Evolutionary conservation across 2,888 invertebrate species (phyloP), one percentile per base, ranked within the genome.

Genomic region (Caenorhabditis uteleia): DNA sequence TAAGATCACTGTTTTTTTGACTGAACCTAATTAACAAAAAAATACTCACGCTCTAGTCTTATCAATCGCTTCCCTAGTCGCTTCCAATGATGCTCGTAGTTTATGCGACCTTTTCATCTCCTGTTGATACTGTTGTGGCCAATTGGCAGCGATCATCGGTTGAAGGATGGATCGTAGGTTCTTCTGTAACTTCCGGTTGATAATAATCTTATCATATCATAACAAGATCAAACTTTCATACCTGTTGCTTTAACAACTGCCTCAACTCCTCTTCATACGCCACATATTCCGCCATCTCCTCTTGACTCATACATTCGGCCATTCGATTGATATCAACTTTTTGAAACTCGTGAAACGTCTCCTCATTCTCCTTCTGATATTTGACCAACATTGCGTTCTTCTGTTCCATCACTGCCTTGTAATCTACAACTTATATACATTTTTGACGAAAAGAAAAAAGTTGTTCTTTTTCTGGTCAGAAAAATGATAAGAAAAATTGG

Each of bases 201-300:
- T n/a, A n/a, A n/a, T n/a, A n/a, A 7, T 38, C 6, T 18, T 21
- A 29, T 10, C 14, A 29, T 29, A 29, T 14, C 14, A 10, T 7
- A 29, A 29, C 14, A 29, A 29, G 31, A 1, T 1, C n/a, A 26
- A 16, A 44, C 2, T 8, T 12, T n/a, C 29, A 8, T 29, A 64
- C 64, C 64, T 68, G 70, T 38, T 74, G 74, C 23, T 49, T 62
- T n/a, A 67, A 43, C n/a, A 74, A 51, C 44, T 74, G 74, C 14
- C 67, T 47, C 20, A 68, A 58, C 33, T 74, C 74, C 34, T 70
- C 50, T 26, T 74, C 68, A 16, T 60, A 48, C 7, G 56, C 67
- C 10, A 56, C 39, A 26, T 61, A 60, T 10, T 68, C 53, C 14
- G 44, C 50, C 25, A 68, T 31, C 25, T 73, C 73, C 18, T 56